A percentile compares a stretch with the other conserved stretches of the same genome.
Conservation (phyloP, 1,140 invertebrate genomes). For the Thaumatotibia leucotreta region DNA sequence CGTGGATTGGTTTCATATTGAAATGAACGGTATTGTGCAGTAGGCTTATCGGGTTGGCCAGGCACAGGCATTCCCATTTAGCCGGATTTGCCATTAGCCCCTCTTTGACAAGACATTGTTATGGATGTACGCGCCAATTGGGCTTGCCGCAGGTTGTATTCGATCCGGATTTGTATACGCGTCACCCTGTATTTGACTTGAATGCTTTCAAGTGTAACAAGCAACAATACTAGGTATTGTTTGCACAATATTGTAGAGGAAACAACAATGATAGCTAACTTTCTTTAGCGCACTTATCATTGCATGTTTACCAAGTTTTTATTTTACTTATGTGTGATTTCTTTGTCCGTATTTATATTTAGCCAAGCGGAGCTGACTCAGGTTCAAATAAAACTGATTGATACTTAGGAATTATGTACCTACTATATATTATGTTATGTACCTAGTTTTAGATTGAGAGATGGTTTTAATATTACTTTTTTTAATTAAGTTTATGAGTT, state of each 20-base stretch:
- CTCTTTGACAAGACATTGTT: conserved; percentile 15
- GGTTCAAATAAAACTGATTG: too few relatives aligned
- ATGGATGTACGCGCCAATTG: not conserved
- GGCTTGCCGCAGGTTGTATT: not conserved
- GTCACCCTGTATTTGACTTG: not conserved
- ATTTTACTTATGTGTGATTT: not conserved
- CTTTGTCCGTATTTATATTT: not conserved
- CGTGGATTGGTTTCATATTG: conserved; percentile 50
- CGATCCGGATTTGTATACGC: not conserved
- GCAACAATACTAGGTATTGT: too few relatives aligned
- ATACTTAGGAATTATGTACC: too few relatives aligned
- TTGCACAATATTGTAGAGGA: not conserved
- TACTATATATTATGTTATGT: too few relatives aligned
- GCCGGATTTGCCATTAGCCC: conserved; percentile 24
- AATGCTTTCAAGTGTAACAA: not conserved
- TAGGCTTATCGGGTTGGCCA: conserved; percentile 26
- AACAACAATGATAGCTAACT: not conserved
- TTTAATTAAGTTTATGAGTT: too few relatives aligned
- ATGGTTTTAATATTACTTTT: too few relatives aligned
- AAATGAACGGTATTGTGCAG: conserved; percentile 30
- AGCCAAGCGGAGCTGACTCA: not conserved
- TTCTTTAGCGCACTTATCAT: not conserved
- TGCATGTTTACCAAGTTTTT: not conserved
- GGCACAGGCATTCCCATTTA: conserved; percentile 30
- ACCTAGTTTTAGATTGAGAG: too few relatives aligned